phyloP scores from a whole-genome alignment of 2,113 vertebrate genomes.

The Gila orcuttii region DNA sequence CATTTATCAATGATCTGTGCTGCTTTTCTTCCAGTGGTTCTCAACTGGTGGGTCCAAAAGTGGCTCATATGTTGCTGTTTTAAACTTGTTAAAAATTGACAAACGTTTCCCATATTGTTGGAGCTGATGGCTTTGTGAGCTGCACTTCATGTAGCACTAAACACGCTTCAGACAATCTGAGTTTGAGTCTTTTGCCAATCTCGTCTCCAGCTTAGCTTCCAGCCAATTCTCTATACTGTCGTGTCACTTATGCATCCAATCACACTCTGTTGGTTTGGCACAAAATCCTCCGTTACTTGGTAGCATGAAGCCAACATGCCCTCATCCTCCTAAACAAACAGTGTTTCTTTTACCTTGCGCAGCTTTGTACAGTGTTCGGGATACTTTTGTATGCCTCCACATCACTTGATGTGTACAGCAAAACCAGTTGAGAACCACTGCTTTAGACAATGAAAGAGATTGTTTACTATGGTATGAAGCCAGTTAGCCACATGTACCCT shows the following conservation, averaged over 20 bases:
- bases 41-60: slow-evolving; percentile 2
- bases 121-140: background rate
- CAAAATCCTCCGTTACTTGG: background rate
- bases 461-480: background rate
- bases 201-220: background rate
- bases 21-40: slow-evolving; percentile 29
- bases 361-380: background rate
- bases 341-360: background rate
- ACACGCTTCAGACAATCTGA: background rate
- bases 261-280: background rate
- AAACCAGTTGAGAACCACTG: slow-evolving; percentile 28
- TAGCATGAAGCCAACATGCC: background rate
- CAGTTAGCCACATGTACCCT: background rate
- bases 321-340: background rate
- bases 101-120: background rate
- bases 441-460: background rate
- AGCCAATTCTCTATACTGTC: background rate
- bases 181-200: background rate
- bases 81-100: background rate
- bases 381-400: background rate
- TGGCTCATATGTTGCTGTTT: background rate
- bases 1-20: background rate
- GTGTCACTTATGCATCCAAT: background rate
- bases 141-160: background rate
- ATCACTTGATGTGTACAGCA: background rate